Conservation (phyloP, 2,888 invertebrate species). For the Didymodactylos carnosus region DNA sequence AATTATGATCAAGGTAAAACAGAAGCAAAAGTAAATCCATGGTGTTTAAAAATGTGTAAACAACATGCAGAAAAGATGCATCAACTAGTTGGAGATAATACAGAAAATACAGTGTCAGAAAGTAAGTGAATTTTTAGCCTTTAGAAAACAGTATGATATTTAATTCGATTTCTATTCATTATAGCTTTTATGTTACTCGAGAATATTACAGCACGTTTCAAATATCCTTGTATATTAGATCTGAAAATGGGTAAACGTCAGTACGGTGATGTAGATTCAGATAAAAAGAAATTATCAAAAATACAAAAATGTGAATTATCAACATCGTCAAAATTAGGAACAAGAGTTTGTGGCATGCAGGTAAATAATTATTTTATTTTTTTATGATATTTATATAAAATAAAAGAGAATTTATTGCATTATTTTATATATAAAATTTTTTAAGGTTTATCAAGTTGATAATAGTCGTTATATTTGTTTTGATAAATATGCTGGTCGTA, state of each 20-base stretch:
- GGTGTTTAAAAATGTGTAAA: neutral
- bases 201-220: slow-evolving; percentile 41
- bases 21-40: neutral
- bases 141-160: neutral
- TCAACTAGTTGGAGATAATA: neutral
- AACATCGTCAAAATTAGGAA: slow-evolving; percentile 39
- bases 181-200: slow-evolving; percentile 42
- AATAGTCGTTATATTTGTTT: slow-evolving; percentile 37
- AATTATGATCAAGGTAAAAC: neutral
- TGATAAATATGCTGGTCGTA: slow-evolving; percentile 41
- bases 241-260: slow-evolving; percentile 42
- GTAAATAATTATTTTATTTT: too few relatives aligned
- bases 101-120: neutral
- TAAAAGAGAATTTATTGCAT: neutral
- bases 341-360: slow-evolving; percentile 40
- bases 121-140: neutral
- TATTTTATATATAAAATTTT: too few relatives aligned
- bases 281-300: slow-evolving; percentile 37
- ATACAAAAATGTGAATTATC: slow-evolving; percentile 38
- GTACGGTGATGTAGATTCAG: slow-evolving; percentile 40
- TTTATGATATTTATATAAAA: too few relatives aligned
- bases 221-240: slow-evolving; percentile 41
- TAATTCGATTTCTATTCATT: too few relatives aligned
- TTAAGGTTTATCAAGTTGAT: slow-evolving; percentile 37
- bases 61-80: neutral